phyloP scores from a whole-genome alignment of 1,140 invertebrate species.

The Agrypnia vestita region DNA sequence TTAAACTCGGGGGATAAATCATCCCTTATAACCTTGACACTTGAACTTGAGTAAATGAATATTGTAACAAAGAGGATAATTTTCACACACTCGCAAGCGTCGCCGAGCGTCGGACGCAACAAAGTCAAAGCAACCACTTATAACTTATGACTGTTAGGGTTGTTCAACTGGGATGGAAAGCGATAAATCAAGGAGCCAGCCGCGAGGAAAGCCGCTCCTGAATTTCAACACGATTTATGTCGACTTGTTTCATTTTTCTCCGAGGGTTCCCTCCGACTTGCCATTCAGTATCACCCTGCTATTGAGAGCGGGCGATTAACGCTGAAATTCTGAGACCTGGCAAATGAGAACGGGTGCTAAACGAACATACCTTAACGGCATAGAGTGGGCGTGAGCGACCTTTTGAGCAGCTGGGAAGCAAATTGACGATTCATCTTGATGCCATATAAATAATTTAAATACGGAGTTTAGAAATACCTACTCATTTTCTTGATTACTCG shows the following conservation, averaged over 20 bases:
- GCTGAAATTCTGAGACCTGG: too few species aligned
- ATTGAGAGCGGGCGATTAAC: too few species aligned
- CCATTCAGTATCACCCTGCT: too few species aligned
- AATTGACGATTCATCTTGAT: too few species aligned
- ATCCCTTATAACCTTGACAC: constrained; percentile 19
- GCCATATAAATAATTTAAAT: too few species aligned
- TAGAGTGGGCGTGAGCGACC: too few species aligned
- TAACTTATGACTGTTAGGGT: constrained; percentile 5
- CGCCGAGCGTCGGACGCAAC: constrained; percentile 1
- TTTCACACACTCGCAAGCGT: constrained; percentile 7
- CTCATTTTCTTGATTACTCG: too few species aligned
- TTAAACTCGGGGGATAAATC: constrained; percentile 3
- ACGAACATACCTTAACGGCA: too few species aligned
- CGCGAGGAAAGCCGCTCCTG: background rate
- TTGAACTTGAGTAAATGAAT: background rate
- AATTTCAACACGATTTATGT: constrained; percentile 3
- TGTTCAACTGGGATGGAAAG: constrained; percentile 19
- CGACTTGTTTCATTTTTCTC: background rate
- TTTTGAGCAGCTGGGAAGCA: too few species aligned
- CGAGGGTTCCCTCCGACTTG: background rate
- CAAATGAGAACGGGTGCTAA: too few species aligned
- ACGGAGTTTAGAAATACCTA: too few species aligned
- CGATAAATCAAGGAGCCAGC: constrained; percentile 16
- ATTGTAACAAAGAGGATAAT: background rate
- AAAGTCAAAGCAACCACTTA: constrained; percentile 9